These are phyloP conservation scores for Gymnoscelis rufifasciata DNA, from an alignment of 2,888 invertebrate species.

Conservation along the genomic window DNA sequence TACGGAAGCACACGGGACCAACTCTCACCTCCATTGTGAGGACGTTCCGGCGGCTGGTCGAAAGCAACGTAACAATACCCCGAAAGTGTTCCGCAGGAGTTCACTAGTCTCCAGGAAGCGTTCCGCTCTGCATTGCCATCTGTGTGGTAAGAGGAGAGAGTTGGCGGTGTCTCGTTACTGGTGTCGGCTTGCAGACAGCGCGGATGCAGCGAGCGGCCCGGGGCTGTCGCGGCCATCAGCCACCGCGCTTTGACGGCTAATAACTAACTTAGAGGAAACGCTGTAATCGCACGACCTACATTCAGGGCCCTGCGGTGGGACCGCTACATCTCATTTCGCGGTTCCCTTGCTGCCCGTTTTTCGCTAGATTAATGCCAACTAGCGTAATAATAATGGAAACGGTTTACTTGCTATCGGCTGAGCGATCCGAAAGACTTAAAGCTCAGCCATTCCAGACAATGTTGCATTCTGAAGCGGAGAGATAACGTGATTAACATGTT, in stretches of 20 bases:
- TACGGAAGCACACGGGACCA: constrained; percentile 55
- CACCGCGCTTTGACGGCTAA: constrained; percentile 36
- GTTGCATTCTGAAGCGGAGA: constrained; percentile 40
- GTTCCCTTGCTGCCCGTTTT: constrained; percentile 42
- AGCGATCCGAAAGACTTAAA: constrained; percentile 34
- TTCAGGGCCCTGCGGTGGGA: constrained; percentile 52
- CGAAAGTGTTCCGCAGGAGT: constrained; percentile 41
- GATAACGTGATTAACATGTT: constrained; percentile 38
- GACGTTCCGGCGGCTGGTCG: constrained; percentile 59
- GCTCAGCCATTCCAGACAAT: constrained; percentile 36
- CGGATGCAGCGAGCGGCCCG: constrained; percentile 51
- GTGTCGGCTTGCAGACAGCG: constrained; percentile 63
- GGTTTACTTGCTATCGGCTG: constrained; percentile 36
- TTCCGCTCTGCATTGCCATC: constrained; percentile 72
- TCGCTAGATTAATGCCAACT: constrained; percentile 38
- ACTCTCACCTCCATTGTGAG: constrained; percentile 71
- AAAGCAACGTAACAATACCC: constrained; percentile 52
- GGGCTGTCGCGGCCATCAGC: constrained; percentile 39
- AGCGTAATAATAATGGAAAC: constrained; percentile 50
- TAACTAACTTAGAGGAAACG: constrained; percentile 55
- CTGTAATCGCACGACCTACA: constrained; percentile 55
- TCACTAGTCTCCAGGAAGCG: constrained; percentile 56
- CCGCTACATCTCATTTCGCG: constrained; percentile 48
- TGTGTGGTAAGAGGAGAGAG: constrained; percentile 67
- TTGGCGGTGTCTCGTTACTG: constrained; percentile 58